Base-by-base conservation (phyloP, 2,113 vertebrate genomes). In the Symphodus melops region DNA sequence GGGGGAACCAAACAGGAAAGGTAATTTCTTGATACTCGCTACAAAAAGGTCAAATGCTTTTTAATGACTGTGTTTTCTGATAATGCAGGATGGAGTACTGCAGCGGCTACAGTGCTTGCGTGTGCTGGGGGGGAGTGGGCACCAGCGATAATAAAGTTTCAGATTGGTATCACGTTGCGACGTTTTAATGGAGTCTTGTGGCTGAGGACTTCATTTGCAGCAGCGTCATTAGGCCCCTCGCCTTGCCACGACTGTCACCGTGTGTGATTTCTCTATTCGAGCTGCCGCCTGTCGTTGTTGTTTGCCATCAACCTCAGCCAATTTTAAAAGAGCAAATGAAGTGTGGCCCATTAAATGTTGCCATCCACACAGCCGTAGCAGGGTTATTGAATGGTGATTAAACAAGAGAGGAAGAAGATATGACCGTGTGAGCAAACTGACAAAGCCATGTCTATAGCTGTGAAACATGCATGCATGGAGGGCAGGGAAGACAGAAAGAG, bases 41-140 rank as follows among this genome's bases (percentile, higher is more conserved):
- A 73, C 91, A 92, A 91, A 94, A 94, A 94, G 93, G 93, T 95
- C 93, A 94, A 94, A 93, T 91, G 92, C 91, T 93, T 94, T 94
- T 94, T 94, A 94, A 94, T 95, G 92, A 93, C 91, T 91, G 89
- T 92, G 92, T 94, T 94, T 93, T 90, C 90, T 91, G 93, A 95
- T 94, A 95, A 93, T 91, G 86, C 84, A 65, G 77, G 87, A 86
- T 83, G 80, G 86, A 90, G 88, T 66, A 74, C 36, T 56, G 81
- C 52, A 20, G 75, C 37, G 57, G 75, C 81, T 77, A 72, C 60
- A 72, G 69, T 66, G 81, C 69, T 25, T 52, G 81, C 68, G 75
- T 68, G 60, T 48, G 46, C 25, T 49, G 20, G 55, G 23, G 71
- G 64, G 72, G 9, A 12, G 70, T 1, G 64, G 67, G 60, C 48